A percentile compares a stretch with the other conserved stretches of the same genome.
phyloP scores from a whole-genome alignment of 2,797 vertebrate genomes.

The Pantherophis vulpinus region DNA sequence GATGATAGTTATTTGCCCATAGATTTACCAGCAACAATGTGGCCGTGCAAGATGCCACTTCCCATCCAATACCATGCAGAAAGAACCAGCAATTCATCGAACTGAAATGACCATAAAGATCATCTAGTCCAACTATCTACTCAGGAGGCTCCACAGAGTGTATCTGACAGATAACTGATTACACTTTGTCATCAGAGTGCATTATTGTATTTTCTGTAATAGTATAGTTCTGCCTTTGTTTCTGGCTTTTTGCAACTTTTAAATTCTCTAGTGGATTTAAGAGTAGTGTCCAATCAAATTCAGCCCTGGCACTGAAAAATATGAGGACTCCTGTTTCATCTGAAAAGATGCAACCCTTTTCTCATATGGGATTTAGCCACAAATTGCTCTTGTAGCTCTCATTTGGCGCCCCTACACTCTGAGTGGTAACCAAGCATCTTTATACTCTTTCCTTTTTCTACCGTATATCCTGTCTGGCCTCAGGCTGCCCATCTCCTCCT shows the following conservation, averaged over 20 bases:
- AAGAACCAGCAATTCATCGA: background rate
- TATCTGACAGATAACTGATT: background rate
- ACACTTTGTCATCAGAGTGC: background rate
- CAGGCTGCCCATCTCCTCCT: background rate
- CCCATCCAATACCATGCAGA: background rate
- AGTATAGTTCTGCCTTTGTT: background rate
- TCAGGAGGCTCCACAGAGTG: background rate
- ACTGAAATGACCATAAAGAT: background rate
- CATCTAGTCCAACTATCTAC: background rate
- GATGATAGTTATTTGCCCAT: background rate
- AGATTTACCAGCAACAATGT: background rate
- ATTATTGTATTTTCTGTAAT: background rate
- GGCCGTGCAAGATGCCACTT: background rate
- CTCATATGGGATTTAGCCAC: background rate
- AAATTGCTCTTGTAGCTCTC: background rate
- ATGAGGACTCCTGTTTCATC: background rate
- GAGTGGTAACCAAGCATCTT: background rate
- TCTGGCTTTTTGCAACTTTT: background rate
- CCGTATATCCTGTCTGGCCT: background rate
- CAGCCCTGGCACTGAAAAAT: background rate
- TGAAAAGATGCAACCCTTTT: background rate
- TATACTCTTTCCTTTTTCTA: background rate
- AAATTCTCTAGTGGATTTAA: background rate
- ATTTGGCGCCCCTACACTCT: background rate
- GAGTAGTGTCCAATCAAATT: background rate